Conservation (phyloP, 2,797 vertebrate species). For the Rhinoraja longicauda region DNA sequence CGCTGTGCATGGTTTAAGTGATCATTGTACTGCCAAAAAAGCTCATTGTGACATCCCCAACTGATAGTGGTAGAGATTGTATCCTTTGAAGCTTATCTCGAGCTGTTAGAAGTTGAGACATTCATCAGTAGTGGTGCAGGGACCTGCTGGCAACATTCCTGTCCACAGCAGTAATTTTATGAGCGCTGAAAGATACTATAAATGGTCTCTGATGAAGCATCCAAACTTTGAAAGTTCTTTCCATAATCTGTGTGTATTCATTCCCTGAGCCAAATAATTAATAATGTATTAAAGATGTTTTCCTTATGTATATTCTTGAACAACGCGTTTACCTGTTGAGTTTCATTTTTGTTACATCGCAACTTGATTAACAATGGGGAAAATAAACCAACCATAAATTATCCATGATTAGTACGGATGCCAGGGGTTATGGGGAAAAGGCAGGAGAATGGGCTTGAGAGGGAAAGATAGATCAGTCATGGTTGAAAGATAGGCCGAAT, state of each 20-base stretch:
- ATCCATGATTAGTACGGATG: too few relatives aligned
- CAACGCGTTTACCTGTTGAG: not conserved
- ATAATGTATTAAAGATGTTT: not conserved
- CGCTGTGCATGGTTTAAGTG: not conserved
- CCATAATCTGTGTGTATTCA: not conserved
- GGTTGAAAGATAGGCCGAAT: too few relatives aligned
- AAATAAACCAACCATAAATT: not conserved
- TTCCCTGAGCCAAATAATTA: not conserved
- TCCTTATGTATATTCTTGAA: too few relatives aligned
- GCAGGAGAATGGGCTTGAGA: too few relatives aligned
- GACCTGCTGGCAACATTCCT: constrained; percentile 10
- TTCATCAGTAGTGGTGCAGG: constrained; percentile 21
- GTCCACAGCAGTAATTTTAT: constrained; percentile 8
- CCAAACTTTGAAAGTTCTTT: not conserved
- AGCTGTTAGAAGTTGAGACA: constrained; percentile 29
- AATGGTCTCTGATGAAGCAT: constrained; percentile 24
- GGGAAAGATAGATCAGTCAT: too few relatives aligned
- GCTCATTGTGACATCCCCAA: constrained; percentile 37
- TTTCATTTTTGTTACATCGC: not conserved
- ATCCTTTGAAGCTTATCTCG: constrained; percentile 36
- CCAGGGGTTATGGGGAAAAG: too few relatives aligned
- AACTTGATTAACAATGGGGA: not conserved
- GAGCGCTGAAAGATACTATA: constrained; percentile 28
- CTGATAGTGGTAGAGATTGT: constrained; percentile 21
- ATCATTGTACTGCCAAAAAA: constrained; percentile 31